Evolutionary conservation across 2,113 vertebrate species (phyloP).

Genomic region (Panurus biarmicus): DNA sequence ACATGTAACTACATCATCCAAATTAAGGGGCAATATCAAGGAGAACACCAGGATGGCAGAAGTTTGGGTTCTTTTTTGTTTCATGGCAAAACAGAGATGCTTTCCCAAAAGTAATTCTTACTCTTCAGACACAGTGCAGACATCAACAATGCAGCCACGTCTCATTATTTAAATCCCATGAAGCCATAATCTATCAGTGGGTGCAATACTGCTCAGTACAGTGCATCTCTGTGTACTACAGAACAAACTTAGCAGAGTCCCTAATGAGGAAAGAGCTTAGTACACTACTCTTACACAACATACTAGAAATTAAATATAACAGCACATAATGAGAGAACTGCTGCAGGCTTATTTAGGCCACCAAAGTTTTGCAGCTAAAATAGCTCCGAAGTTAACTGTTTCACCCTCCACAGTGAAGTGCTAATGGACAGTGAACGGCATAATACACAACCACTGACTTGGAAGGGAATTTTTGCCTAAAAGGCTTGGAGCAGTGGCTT

Average conservation of each 20-base stretch:
- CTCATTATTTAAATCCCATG: background rate
- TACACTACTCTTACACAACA: constrained; percentile 13
- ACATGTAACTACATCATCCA: background rate
- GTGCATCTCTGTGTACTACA: background rate
- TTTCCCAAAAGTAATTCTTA: background rate
- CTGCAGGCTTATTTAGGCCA: constrained; percentile 36
- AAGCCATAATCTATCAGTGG: background rate
- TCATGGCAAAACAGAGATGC: background rate
- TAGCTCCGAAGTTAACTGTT: constrained; percentile 11
- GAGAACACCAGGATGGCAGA: background rate
- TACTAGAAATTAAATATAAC: constrained; percentile 32
- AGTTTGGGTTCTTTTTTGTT: background rate
- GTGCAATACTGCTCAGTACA: background rate
- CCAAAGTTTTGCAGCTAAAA: constrained; percentile 40
- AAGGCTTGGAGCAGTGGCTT: background rate
- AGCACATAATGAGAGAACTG: background rate
- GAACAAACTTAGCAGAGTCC: background rate
- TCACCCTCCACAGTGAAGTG: constrained; percentile 1
- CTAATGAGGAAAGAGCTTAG: constrained; percentile 8
- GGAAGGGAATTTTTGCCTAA: constrained; percentile 40
- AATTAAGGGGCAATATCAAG: background rate
- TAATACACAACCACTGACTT: constrained; percentile 18
- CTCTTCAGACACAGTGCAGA: background rate
- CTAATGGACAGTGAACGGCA: constrained; percentile 47
- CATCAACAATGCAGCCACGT: background rate